phyloP scores from a whole-genome alignment of 2,888 invertebrate species.

The Agrilus cyanescens region DNA sequence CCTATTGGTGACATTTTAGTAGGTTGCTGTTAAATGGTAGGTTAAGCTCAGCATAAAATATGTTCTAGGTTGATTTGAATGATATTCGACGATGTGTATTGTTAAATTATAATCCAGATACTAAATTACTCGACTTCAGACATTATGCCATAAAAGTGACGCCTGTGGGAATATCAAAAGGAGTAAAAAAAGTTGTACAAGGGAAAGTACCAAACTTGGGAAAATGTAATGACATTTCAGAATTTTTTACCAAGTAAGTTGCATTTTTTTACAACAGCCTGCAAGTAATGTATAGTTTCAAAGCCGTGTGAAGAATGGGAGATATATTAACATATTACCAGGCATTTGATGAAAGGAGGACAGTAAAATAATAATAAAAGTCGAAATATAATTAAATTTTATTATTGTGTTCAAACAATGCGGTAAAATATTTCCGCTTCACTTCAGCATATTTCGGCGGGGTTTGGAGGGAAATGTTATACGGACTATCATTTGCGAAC shows the following conservation, averaged over 20 bases:
- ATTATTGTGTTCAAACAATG: no score
- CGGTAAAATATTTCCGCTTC: no score
- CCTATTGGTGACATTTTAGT: constrained; percentile 1
- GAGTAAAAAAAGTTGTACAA: constrained; percentile 85
- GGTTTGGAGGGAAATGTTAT: no score
- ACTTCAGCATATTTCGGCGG: no score
- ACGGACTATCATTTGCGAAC: no score
- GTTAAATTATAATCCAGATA: constrained; percentile 76
- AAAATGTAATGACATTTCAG: constrained; percentile 72
- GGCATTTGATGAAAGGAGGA: no score
- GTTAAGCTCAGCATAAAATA: constrained; percentile 3
- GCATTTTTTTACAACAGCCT: constrained; percentile 16
- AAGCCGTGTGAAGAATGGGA: no score
- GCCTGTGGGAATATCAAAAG: constrained; percentile 80
- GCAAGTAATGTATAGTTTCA: no score
- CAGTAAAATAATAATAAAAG: no score
- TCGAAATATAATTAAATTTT: no score
- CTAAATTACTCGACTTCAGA: constrained; percentile 79
- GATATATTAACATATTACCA: no score
- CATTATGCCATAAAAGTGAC: constrained; percentile 91
- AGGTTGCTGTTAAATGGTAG: constrained; percentile 6
- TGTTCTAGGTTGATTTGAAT: constrained; percentile 66
- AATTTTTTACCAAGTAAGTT: constrained; percentile 73
- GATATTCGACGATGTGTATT: constrained; percentile 80
- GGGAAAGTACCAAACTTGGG: constrained; percentile 86